These are phyloP conservation scores for Xanthia togata DNA, from an alignment of 2,888 invertebrate species.

Conservation along the genomic window DNA sequence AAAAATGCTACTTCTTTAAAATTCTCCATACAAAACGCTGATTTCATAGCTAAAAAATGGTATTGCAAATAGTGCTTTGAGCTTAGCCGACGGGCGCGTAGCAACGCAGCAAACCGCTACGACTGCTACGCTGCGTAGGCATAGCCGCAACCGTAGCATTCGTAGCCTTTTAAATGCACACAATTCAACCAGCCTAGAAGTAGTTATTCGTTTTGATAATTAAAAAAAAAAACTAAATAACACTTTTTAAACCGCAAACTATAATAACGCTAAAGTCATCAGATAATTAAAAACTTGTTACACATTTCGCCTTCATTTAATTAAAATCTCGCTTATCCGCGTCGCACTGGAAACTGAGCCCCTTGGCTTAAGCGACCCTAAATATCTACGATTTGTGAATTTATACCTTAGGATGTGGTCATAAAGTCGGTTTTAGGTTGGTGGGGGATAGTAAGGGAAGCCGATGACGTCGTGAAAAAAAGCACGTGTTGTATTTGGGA, in stretches of 20 bases:
- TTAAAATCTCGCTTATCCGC: constrained; percentile 88
- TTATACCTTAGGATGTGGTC: constrained; percentile 63
- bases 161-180: too few species aligned
- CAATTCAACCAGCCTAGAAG: neutral
- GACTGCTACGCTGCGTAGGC: constrained; percentile 5
- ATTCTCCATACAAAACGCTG: too few species aligned
- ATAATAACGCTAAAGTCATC: constrained; percentile 49
- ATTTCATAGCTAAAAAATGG: too few species aligned
- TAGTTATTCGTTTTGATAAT: neutral
- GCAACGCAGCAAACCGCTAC: constrained; percentile 32
- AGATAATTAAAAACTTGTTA: constrained; percentile 66
- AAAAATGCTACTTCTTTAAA: too few species aligned
- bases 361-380: constrained; percentile 82
- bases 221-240: neutral
- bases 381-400: constrained; percentile 55
- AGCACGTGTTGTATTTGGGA: constrained; percentile 90
- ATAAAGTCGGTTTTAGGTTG: constrained; percentile 70
- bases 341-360: constrained; percentile 86
- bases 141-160: too few species aligned
- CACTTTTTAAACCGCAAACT: constrained; percentile 35
- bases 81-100: neutral
- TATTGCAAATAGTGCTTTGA: constrained; percentile 8
- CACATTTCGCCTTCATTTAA: constrained; percentile 82
- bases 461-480: constrained; percentile 86
- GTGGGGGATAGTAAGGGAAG: constrained; percentile 64